Base-by-base conservation (phyloP, 2,797 vertebrate genomes). In the Bryconaethiops microstoma region DNA sequence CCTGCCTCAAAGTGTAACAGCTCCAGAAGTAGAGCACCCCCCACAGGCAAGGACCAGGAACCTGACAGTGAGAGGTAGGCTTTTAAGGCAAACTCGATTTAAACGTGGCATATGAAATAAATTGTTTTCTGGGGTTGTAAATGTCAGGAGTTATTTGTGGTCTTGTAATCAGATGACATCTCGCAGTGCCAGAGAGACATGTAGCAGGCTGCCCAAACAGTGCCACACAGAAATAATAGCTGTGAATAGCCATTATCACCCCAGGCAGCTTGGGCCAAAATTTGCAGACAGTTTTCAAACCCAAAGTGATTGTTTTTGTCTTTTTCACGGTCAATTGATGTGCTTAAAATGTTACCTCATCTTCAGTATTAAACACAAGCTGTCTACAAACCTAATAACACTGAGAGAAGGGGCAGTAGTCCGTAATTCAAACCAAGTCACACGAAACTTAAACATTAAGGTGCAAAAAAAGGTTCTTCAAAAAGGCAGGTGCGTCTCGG, bases 61-160 rank as follows among this genome's bases (percentile, higher is more conserved):
- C 42, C 13, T n/a, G 19, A 10, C 21, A 54, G 60, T 59, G 13
- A 10, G 71, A 25, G 60, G 64, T 54, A 29, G 59, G n/a, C 1
- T 48, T 57, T 75, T 21, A 69, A 69, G 55, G 54, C 14, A 23
- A 73, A 42, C 59, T 19, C 14, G 16, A 21, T 82, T 82, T 64
- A 72, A 73, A 77, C 19, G 16, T 25, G 52, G 68, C 68, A 9
- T 76, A 35, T 75, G 78, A 80, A 80, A 80, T 54, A 1, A 70
- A 52, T 50, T 52, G 79, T 69, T 70, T 64, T 76, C 19, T 55
- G 65, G 63, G 74, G 74, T 74, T 76, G 67, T 55, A 71, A 81
- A 76, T 76, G 67, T 71, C 74, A 69, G 63, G 25, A 42, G 50
- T 63, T 76, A 76, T 76, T 76, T 76, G 29, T 59, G 68, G 68